Base-by-base conservation (phyloP, 2,888 invertebrate species). In the Mayetiola destructor region DNA sequence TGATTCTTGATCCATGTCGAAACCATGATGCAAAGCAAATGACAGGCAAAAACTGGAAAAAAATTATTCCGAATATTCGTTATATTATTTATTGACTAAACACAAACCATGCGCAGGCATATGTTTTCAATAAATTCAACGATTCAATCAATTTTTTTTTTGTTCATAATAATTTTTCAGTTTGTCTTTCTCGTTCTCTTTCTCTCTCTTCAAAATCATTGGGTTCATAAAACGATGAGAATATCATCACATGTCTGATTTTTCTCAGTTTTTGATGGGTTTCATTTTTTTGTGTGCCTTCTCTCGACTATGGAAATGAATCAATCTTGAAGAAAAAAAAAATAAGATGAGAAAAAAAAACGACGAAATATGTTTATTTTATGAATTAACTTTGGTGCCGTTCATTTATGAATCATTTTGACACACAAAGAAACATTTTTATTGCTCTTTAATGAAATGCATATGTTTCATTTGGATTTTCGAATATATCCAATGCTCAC, bases 101-200 rank as follows among this genome's bases (percentile, higher is more conserved):
- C 56, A 48, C 20, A 56, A 48, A 56, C 56, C 56, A 56, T 56
- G 42, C 56, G 56, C 42, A 35, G 56, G 56, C 56, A 56, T 56
- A 56, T 56, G 56, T 42, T 56, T 42, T 55, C 32, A 53, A 32
- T 53, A 32, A 53, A 48, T 48, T 48, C 27, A 48, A 27, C 48
- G 23, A 48, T 48, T 48, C 48, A 48, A 48, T 48, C 48, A 48
- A 48, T 48, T 48, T 48, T 36, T n/a, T n/a, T n/a, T 48, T 48
- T 48, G 48, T 48, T 48, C 27, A 27, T n/a, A n/a, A n/a, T 48
- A 27, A 48, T 48, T 48, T 48, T n/a, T n/a, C n/a, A n/a, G n/a
- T n/a, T n/a, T n/a, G n/a, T n/a, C n/a, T n/a, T n/a, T n/a, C n/a
- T n/a, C n/a, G n/a, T n/a, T n/a, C n/a, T n/a, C n/a, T n/a, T n/a